Conservation (phyloP, 2,113 vertebrate genomes). For the Ailurus styani region DNA sequence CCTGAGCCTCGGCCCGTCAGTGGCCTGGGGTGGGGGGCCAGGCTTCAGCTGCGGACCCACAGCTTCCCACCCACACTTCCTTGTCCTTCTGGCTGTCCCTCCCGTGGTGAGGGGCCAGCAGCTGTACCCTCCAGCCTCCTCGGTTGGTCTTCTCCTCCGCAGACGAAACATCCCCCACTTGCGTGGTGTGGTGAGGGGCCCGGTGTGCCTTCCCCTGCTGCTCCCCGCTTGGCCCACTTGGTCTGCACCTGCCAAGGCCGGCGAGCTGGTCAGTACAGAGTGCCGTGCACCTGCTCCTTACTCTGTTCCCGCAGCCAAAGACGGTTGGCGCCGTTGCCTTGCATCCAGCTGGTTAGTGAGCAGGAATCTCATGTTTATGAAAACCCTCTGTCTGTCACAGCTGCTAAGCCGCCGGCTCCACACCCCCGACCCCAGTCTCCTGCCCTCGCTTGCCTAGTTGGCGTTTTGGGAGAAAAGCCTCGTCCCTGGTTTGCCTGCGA, state of each 20-base stretch:
- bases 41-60: neutral
- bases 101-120: neutral
- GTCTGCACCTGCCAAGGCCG: neutral
- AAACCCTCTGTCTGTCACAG: neutral
- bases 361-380: neutral
- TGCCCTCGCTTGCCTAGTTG: neutral
- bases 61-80: neutral
- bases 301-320: neutral
- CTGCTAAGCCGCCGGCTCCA: neutral
- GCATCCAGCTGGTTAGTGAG: neutral
- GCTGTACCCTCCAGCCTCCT: too few species aligned
- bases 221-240: neutral
- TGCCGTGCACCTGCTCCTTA: neutral
- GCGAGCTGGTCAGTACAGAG: neutral
- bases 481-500: accelerated
- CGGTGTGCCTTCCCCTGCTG: neutral
- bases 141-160: neutral
- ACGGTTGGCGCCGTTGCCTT: neutral
- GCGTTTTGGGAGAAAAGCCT: neutral
- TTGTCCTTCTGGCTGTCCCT: neutral
- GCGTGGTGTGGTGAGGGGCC: neutral
- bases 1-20: neutral
- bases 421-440: accelerated
- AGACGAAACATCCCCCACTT: neutral
- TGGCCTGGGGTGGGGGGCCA: too few species aligned